Conservation (phyloP, 2,113 vertebrate genomes). For the Limnothrissa miodon region DNA sequence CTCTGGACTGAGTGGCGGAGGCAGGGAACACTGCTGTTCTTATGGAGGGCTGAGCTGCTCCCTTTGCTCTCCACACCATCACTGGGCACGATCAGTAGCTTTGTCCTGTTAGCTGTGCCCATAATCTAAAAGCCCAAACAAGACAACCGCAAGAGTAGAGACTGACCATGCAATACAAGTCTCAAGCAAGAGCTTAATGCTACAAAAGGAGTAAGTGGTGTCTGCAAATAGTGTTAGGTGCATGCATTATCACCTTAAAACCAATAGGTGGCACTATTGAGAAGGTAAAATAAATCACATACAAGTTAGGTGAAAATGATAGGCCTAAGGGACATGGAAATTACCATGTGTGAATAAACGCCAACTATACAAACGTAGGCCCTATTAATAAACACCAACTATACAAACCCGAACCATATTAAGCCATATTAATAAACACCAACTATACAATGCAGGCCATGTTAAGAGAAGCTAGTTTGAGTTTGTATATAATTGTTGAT, state of each 20-base stretch:
- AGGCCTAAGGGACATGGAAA: background rate
- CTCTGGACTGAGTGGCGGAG: background rate
- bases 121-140: constrained; percentile 46
- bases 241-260: background rate
- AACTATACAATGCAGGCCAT: background rate
- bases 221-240: background rate
- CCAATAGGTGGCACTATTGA: background rate
- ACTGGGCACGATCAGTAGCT: constrained; percentile 50
- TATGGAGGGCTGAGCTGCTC: background rate
- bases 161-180: background rate
- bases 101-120: constrained; percentile 54
- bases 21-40: constrained; percentile 7
- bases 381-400: background rate
- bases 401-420: background rate
- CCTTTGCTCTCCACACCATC: background rate
- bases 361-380: background rate
- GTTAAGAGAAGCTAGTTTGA: background rate
- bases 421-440: background rate
- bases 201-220: background rate
- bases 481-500: too few relatives aligned
- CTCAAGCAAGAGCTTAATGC: background rate
- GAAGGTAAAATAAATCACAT: too few relatives aligned
- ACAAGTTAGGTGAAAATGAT: too few relatives aligned
- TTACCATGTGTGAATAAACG: background rate
- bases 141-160: background rate